Base-by-base conservation (phyloP, 2,113 vertebrate species). In the Cheilinus undulatus region DNA sequence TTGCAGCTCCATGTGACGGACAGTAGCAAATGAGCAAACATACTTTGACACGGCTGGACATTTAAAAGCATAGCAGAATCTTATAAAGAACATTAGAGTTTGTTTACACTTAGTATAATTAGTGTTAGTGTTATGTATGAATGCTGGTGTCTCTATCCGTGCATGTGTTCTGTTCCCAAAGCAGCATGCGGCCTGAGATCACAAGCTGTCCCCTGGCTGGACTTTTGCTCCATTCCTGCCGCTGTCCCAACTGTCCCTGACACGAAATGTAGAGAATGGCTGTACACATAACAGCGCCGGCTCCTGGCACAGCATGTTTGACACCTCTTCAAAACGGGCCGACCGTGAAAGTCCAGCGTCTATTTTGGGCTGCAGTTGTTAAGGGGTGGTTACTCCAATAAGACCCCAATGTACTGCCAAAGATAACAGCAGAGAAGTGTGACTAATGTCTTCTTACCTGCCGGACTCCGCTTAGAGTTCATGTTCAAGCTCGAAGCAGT, bases 311-410 rank as follows among this genome's bases (percentile, higher is more conserved):
- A 4, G 79, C 11, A 28, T 80, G 69, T 64, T 85, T 83, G 85
- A 89, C 90, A 89, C 87, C 87, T 85, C 89, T 88, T 87, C 79
- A 80, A 83, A 91, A 76, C 50, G 48, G 82, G 45, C 79, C 77
- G 59, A 77, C 84, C 64, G 51, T 73, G 79, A 86, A 87, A 70
- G 86, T 82, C 80, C 71, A 54, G 32, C 10, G 62, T 84, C 86
- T 92, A 91, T 92, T 90, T 90, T 49, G 74, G 69, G 86, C 71
- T 30, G 66, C 85, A 85, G 90, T 89, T 88, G 88, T 90, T 91
- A 77, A 79, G 89, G 88, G 76, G 59, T 63, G 76, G 84, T 71
- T 62, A 79, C 84, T 84, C 73, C 79, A 84, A 74, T 84, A 78
- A 74, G 86, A 86, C 90, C 87, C 81, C 73, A 32, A 74, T 89